These are phyloP conservation scores for Lepidochrysops patricia DNA, from an alignment of 2,888 invertebrate genomes.

Conservation along the genomic window DNA sequence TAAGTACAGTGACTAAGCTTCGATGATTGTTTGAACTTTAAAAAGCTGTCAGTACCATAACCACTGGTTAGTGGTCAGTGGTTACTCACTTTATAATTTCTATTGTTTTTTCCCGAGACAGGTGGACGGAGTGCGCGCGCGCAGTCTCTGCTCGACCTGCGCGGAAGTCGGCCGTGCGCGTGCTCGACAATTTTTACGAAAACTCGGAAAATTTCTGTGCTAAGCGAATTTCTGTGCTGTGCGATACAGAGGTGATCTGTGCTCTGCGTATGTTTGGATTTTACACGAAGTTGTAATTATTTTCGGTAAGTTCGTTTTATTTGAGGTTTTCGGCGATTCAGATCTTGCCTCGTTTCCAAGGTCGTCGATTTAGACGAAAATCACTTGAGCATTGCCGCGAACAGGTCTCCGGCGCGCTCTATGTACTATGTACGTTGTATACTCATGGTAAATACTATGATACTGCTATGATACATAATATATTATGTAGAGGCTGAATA, in stretches of 20 bases:
- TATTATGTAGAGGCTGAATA: too few species aligned
- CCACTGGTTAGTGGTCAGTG: too few species aligned
- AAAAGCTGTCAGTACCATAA: conserved; percentile 31
- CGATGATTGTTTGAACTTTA: conserved; percentile 23
- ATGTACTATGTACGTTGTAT: too few species aligned
- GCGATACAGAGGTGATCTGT: conserved; percentile 15
- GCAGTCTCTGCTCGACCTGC: conserved; percentile 52
- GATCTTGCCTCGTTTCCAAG: conserved; percentile 7
- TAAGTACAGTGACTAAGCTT: conserved; percentile 10
- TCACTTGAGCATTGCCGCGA: background rate
- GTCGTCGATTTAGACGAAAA: conserved; percentile 9
- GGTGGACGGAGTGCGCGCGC: conserved; percentile 26
- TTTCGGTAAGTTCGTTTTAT: conserved; percentile 45
- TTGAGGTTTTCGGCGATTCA: conserved; percentile 17
- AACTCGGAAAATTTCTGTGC: conserved; percentile 22
- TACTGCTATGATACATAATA: too few species aligned
- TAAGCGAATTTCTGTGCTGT: conserved; percentile 19
- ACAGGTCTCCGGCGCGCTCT: too few species aligned
- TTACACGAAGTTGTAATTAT: conserved; percentile 28
- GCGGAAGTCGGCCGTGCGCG: conserved; percentile 46
- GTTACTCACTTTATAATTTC: conserved; percentile 41
- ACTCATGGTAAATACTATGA: too few species aligned
- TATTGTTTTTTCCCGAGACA: conserved; percentile 53
- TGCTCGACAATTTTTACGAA: conserved; percentile 20
- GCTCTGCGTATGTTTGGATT: conserved; percentile 20